Evolutionary conservation across 2,797 vertebrate species (phyloP).

Genomic region (Mus caroli): DNA sequence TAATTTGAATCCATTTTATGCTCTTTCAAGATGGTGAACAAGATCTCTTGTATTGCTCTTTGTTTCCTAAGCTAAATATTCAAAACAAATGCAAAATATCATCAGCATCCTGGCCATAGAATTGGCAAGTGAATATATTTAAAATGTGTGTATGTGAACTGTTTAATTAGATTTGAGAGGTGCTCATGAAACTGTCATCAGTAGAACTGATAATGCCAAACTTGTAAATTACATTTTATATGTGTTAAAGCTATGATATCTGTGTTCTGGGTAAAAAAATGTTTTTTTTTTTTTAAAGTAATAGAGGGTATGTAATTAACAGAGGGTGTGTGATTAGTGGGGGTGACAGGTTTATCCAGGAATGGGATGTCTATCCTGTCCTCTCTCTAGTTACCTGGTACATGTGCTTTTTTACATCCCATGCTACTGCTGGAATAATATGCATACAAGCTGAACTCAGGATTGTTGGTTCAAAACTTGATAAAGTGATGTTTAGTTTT

Average conservation of each 20-base stretch:
- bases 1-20: neutral
- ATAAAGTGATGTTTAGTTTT: slow-evolving; percentile 1
- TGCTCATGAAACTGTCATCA: slow-evolving; percentile 43
- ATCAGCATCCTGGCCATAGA: neutral
- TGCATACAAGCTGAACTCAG: neutral
- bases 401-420: neutral
- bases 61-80: neutral
- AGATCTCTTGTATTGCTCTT: neutral
- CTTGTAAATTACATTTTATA: slow-evolving; percentile 61
- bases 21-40: neutral
- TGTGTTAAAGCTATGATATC: neutral
- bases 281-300: neutral
- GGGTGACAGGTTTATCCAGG: neutral
- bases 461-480: slow-evolving; percentile 22
- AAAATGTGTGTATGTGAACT: slow-evolving; percentile 58
- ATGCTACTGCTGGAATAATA: neutral
- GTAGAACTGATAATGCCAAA: slow-evolving; percentile 42
- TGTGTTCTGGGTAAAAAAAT: neutral
- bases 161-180: slow-evolving; percentile 59
- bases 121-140: neutral
- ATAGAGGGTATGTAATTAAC: neutral
- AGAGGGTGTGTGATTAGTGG: neutral
- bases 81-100: neutral
- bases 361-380: neutral
- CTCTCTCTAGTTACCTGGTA: neutral